These are phyloP conservation scores for Bufo bufo DNA, from an alignment of 2,113 vertebrate species.

Conservation along the genomic window DNA sequence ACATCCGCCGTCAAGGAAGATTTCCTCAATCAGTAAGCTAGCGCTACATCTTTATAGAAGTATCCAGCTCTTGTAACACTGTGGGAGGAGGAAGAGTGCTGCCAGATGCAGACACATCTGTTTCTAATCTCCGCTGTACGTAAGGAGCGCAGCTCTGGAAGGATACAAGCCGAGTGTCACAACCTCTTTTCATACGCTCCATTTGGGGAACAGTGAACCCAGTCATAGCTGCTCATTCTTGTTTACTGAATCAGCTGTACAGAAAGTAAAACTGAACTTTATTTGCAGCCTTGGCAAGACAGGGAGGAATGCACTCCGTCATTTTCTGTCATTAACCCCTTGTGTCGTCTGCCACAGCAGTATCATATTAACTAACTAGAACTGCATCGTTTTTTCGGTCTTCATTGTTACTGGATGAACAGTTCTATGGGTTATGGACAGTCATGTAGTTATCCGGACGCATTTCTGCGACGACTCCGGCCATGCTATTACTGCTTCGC, in stretches of 20 bases:
- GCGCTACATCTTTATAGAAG: constrained; percentile 39
- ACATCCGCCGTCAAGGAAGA: constrained; percentile 47
- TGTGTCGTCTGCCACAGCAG: background rate
- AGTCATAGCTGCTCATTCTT: background rate
- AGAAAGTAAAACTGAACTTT: background rate
- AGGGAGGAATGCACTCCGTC: background rate
- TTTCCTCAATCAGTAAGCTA: constrained; percentile 48
- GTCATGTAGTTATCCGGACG: too few relatives aligned
- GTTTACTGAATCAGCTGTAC: background rate
- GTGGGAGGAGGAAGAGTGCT: constrained; percentile 13
- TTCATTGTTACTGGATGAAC: too few relatives aligned
- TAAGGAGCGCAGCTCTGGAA: constrained; percentile 8
- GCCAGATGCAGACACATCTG: constrained; percentile 51
- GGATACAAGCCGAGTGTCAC: background rate
- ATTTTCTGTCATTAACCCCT: background rate
- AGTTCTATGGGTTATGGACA: too few relatives aligned
- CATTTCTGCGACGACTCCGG: too few relatives aligned
- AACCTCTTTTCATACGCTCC: constrained; percentile 9
- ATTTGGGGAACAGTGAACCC: constrained; percentile 29
- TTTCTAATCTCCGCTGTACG: constrained; percentile 39
- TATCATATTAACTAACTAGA: too few relatives aligned
- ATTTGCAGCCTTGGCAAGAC: background rate
- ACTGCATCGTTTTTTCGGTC: too few relatives aligned
- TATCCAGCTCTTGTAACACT: constrained; percentile 52
- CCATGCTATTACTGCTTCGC: too few relatives aligned